These are phyloP conservation scores for Porites divaricata DNA, from an alignment of 92 coral and sea anemone species.

Conservation along the genomic window DNA sequence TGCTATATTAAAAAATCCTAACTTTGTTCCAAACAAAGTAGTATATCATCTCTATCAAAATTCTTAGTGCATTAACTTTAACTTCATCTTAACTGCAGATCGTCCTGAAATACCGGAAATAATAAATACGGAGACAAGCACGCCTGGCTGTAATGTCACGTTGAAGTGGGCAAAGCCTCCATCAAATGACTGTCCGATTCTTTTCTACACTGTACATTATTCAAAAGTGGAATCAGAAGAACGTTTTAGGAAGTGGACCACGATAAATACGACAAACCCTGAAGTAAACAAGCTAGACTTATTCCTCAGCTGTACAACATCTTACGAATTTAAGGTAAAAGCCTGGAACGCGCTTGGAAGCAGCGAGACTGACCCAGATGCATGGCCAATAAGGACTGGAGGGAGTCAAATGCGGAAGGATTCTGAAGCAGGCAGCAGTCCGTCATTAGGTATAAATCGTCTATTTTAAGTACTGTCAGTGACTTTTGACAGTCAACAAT, in stretches of 20 bases:
- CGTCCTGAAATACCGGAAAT: conserved; percentile 1
- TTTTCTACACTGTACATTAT: conserved; percentile 12
- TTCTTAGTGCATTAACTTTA: too few species aligned
- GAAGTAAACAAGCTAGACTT: background rate
- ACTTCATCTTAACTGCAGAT: background rate
- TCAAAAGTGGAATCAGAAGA: background rate
- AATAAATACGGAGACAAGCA: background rate
- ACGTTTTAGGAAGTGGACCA: background rate
- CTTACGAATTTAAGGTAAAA: conserved; percentile 1
- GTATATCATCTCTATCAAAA: too few species aligned
- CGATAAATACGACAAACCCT: background rate
- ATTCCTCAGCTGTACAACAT: background rate
- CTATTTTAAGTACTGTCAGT: too few species aligned
- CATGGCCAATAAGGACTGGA: conserved; percentile 6
- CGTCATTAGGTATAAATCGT: too few species aligned
- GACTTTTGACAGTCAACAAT: too few species aligned
- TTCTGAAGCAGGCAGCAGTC: too few species aligned
- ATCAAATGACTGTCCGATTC: conserved; percentile 8
- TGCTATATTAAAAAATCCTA: too few species aligned
- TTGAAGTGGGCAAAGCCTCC: conserved; percentile 17
- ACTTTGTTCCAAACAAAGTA: too few species aligned
- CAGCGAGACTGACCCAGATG: background rate
- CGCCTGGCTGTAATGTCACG: conserved; percentile 9
- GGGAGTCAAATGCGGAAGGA: background rate
- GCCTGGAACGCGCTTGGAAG: conserved; percentile 25